Evolutionary conservation across 2,888 invertebrate genomes (phyloP).

Genomic region (Hyalella azteca): DNA sequence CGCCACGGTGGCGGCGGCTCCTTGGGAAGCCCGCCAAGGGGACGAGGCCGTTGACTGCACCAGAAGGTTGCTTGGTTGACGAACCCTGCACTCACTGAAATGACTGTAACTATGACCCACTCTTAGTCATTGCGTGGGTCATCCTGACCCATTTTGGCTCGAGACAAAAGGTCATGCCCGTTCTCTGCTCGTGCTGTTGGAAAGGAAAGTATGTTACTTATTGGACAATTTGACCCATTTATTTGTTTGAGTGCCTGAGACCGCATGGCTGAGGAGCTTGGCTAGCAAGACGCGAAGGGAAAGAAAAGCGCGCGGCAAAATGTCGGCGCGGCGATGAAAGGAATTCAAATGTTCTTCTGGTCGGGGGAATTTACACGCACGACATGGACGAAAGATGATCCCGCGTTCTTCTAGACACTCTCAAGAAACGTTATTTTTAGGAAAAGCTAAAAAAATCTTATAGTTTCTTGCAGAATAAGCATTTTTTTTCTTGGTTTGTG

Average conservation of each 20-base stretch:
- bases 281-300: background rate
- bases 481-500: no score
- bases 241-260: no score
- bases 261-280: background rate
- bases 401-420: background rate
- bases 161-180: no score
- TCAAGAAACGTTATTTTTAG: no score
- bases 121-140: no score
- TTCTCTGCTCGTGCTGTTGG: no score
- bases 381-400: slow-evolving; percentile 3
- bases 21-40: slow-evolving; percentile 31
- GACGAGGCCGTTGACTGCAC: slow-evolving; percentile 17
- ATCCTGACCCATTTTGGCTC: no score
- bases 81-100: background rate
- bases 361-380: slow-evolving; percentile 2
- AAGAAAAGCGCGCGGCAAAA: background rate
- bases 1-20: slow-evolving; percentile 20
- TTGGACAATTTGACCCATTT: no score
- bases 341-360: slow-evolving; percentile 16
- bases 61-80: slow-evolving; percentile 14
- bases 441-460: no score
- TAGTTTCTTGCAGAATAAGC: no score
- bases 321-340: background rate
- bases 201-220: no score
- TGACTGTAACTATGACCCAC: no score